A percentile compares a stretch with the other conserved stretches of the same genome.
These are phyloP conservation scores for Microchrysa polita DNA, from an alignment of 2,888 invertebrate genomes.

Conservation along the genomic window DNA sequence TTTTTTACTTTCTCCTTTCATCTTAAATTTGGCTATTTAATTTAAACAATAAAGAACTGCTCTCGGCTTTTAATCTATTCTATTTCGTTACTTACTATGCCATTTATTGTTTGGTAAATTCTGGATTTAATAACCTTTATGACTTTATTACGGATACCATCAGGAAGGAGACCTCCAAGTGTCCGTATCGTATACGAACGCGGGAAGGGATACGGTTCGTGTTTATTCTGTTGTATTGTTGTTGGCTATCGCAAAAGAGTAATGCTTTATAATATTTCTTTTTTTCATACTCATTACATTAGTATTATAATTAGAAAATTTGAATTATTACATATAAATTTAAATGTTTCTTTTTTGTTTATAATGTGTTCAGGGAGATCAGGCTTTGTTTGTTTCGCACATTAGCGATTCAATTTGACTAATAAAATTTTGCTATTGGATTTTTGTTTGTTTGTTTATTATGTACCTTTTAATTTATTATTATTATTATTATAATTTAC, in stretches of 20 bases:
- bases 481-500: slow-evolving; percentile 35
- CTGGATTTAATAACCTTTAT: slow-evolving; percentile 1
- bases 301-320: slow-evolving; percentile 28
- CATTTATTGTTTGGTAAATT: neutral
- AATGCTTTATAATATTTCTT: neutral
- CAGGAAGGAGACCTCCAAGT: no score
- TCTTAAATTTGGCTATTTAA: neutral
- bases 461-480: slow-evolving; percentile 15
- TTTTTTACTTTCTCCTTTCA: neutral
- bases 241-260: slow-evolving; percentile 20
- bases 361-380: neutral
- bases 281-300: slow-evolving; percentile 8
- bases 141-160: no score
- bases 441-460: slow-evolving; percentile 39
- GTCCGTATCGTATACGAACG: neutral
- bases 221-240: slow-evolving; percentile 14
- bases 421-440: slow-evolving; percentile 49
- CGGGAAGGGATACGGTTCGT: neutral
- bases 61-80: slow-evolving; percentile 3
- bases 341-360: slow-evolving; percentile 37
- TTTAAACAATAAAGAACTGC: neutral
- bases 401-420: slow-evolving; percentile 47
- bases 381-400: no score
- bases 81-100: slow-evolving; percentile 1
- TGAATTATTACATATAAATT: slow-evolving; percentile 42